These are phyloP conservation scores for Crenichthys baileyi DNA, from an alignment of 2,797 vertebrate genomes.

Conservation along the genomic window DNA sequence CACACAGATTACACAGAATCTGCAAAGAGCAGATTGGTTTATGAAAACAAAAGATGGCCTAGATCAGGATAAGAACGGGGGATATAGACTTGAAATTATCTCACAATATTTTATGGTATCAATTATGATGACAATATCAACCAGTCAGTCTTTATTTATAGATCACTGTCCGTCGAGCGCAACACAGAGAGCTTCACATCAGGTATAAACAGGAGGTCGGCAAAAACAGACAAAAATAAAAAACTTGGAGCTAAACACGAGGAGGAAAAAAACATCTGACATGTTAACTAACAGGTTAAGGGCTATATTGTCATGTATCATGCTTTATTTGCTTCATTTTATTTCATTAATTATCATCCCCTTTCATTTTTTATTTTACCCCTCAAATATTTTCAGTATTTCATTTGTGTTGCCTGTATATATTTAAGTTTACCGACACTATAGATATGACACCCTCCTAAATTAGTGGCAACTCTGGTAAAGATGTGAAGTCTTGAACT, in stretches of 20 bases:
- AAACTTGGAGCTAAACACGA: background rate
- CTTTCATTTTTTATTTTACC: background rate
- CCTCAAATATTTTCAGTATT: background rate
- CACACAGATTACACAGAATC: background rate
- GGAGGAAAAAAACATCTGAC: background rate
- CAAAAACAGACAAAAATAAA: background rate
- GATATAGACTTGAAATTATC: too few species aligned
- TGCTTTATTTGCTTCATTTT: background rate
- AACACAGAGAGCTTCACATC: too few species aligned
- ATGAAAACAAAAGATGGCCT: background rate
- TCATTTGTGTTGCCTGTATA: background rate
- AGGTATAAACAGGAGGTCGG: background rate
- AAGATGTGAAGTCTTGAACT: too few species aligned
- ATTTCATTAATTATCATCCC: background rate
- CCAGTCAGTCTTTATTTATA: too few species aligned
- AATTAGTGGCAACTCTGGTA: background rate
- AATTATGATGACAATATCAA: too few species aligned
- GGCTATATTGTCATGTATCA: background rate
- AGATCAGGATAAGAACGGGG: too few species aligned
- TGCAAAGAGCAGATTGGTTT: background rate
- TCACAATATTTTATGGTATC: too few species aligned
- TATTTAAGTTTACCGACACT: background rate
- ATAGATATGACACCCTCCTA: background rate
- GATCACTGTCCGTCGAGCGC: too few species aligned
- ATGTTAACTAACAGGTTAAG: background rate